These are phyloP conservation scores for Strix aluco DNA, from an alignment of 2,113 vertebrate species.

Conservation along the genomic window DNA sequence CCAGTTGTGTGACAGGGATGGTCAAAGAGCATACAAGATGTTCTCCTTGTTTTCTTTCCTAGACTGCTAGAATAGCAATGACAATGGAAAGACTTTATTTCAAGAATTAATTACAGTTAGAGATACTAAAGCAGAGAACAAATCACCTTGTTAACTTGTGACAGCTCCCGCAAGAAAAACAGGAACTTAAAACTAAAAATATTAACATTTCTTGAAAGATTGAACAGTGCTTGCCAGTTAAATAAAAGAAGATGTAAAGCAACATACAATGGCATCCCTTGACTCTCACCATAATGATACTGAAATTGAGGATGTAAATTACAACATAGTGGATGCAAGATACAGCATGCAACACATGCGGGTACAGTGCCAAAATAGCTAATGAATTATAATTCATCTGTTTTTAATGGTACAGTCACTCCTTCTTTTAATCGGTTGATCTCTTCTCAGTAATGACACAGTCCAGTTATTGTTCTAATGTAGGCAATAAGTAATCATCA, in stretches of 20 bases:
- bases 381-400: conserved; percentile 7
- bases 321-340: background rate
- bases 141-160: background rate
- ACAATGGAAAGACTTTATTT: background rate
- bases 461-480: conserved; percentile 5
- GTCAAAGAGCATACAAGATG: background rate
- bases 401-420: conserved; percentile 21
- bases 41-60: background rate
- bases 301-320: conserved; percentile 7
- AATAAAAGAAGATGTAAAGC: background rate
- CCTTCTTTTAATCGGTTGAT: conserved; percentile 7
- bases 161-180: background rate
- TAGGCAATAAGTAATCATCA: background rate
- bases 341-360: background rate
- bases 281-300: background rate
- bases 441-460: background rate
- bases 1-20: background rate
- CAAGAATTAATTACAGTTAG: background rate
- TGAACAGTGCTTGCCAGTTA: background rate
- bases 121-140: background rate
- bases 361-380: conserved; percentile 3
- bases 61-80: background rate
- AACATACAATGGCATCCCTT: background rate
- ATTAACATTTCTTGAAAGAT: background rate
- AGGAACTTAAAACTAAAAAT: background rate